phyloP scores from a whole-genome alignment of 2,888 invertebrate genomes.

The Apamea crenata region DNA sequence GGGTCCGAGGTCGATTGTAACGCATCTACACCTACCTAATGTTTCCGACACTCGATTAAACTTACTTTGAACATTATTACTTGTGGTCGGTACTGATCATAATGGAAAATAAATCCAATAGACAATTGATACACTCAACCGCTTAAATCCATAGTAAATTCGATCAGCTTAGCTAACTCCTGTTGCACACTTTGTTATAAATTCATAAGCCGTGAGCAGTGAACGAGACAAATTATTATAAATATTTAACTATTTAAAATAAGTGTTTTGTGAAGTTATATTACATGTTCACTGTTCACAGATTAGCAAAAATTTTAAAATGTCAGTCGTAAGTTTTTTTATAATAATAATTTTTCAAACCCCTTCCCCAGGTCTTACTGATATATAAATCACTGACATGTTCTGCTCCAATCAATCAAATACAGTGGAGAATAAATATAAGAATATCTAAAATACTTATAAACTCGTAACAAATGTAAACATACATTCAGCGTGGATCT shows the following conservation, averaged over 20 bases:
- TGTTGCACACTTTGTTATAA: constrained; percentile 78
- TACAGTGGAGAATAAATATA: constrained; percentile 92
- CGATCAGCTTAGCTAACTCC: constrained; percentile 88
- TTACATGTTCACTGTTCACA: constrained; percentile 76
- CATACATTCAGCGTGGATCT: constrained; percentile 83
- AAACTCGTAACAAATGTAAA: constrained; percentile 91
- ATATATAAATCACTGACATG: constrained; percentile 76
- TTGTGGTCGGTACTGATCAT: constrained; percentile 84
- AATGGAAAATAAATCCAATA: constrained; percentile 83
- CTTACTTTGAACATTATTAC: constrained; percentile 84
- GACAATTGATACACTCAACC: constrained; percentile 85
- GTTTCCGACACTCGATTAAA: constrained; percentile 81
- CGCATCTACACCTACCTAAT: constrained; percentile 85
- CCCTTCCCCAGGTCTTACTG: constrained; percentile 69
- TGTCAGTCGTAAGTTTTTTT: constrained; percentile 82
- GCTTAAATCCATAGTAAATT: constrained; percentile 90
- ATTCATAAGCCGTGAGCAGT: constrained; percentile 76
- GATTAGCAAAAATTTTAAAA: constrained; percentile 78
- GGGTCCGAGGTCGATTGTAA: constrained; percentile 85
- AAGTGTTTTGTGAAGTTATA: constrained; percentile 67
- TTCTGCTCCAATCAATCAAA: constrained; percentile 83
- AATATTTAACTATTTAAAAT: constrained; percentile 70
- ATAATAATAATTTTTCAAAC: constrained; percentile 68
- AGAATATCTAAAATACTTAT: constrained; percentile 93
- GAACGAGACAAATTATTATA: constrained; percentile 70